Base-by-base conservation (phyloP, 2,113 vertebrate species). In the Saccopteryx leptura region DNA sequence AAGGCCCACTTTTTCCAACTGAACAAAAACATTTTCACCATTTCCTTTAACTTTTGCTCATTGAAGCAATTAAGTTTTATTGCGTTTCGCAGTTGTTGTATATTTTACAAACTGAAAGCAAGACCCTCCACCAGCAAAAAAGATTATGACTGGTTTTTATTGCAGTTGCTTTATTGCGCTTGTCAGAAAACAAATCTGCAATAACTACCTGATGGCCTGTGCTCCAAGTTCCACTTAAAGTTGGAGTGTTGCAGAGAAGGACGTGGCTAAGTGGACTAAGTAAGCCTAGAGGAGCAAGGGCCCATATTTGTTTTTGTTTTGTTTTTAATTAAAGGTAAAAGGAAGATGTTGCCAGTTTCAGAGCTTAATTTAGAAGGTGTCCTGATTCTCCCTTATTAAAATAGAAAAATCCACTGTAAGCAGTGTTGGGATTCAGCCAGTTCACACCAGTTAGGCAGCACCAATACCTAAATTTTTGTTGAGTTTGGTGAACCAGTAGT, bases 11-110 rank as follows among this genome's bases (percentile, higher is more conserved):
- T 86, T 80, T 89, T 58, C 39, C 48, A 81, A 1, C 23, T 26
- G 88, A 26, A 69, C 14, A 31, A 61, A 81, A 85, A 15, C 33
- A 63, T 93, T 93, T 81, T 58, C 48, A 26, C 15, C 18, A n/a
- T 92, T 95, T 92, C 19, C 48, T 71, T n/a, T 72, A 68, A 60
- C 39, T 74, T 93, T 23, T 75, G 39, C 72, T 83, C 39, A 39
- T 50, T 48, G 82, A 65, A 63, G 61, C 71, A 68, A 4, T 71
- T 23, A 85, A 54, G 39, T 9, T 48, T 48, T 18, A 48, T 31
- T 63, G 80, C 5, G 15, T 39, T 48, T 39, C 60, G 12, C 60
- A 31, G 39, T 3, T 13, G 60, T 78, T 31, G 17, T 7, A 1
- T 19, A 78, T 54, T 65, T 83, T 50, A 65, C 46, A 50, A 21